These are phyloP conservation scores for Embidobia sp. DNA, from an alignment of 2,888 invertebrate genomes.

Conservation along the genomic window DNA sequence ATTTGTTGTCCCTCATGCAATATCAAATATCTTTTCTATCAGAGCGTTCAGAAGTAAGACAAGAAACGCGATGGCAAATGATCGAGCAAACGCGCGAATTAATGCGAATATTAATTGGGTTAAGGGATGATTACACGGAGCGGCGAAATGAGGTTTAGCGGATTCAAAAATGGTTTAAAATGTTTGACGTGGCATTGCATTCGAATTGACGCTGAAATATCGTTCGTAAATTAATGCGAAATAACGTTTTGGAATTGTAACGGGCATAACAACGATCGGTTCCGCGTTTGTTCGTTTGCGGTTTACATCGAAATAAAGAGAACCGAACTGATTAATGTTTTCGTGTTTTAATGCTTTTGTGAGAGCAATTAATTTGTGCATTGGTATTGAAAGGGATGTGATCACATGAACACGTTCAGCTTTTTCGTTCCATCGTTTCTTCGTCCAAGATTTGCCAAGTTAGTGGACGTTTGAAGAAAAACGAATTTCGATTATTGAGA, in stretches of 20 bases:
- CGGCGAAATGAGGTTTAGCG: background rate
- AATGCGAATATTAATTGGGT: slow-evolving; percentile 6
- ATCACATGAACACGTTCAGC: too few species aligned
- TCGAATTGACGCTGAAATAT: slow-evolving; percentile 7
- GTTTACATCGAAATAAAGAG: background rate
- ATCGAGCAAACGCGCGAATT: background rate
- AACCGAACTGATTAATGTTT: background rate
- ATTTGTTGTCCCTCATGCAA: too few species aligned
- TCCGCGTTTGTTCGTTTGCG: background rate
- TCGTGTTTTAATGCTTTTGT: too few species aligned
- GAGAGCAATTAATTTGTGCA: too few species aligned
- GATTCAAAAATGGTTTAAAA: slow-evolving; percentile 14
- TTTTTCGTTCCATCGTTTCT: too few species aligned
- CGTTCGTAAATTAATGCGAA: slow-evolving; percentile 13
- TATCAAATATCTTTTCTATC: too few species aligned
- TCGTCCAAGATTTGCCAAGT: too few species aligned
- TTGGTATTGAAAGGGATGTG: too few species aligned
- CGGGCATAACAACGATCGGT: background rate
- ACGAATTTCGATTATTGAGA: too few species aligned
- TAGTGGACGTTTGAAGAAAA: too few species aligned
- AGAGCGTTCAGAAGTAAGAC: too few species aligned
- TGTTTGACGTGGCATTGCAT: slow-evolving; percentile 8
- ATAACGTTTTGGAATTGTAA: slow-evolving; percentile 7
- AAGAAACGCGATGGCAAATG: too few species aligned
- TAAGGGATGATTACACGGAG: slow-evolving; percentile 2